Conservation (phyloP, 2,113 vertebrate species). For the Callocephalon fimbriatum region DNA sequence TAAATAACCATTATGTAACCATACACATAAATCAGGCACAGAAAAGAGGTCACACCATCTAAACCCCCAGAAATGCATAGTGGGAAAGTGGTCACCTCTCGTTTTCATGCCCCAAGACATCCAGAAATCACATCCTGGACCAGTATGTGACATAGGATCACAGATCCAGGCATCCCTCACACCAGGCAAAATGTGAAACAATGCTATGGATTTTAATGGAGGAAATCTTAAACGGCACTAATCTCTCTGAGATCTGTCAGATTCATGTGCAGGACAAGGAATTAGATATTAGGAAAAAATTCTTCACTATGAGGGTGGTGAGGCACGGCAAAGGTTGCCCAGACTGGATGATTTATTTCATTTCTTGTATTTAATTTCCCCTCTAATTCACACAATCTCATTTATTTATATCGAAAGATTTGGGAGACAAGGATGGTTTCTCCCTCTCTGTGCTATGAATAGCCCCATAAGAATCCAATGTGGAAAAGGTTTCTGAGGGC, state of each 20-base stretch:
- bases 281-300: neutral
- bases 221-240: neutral
- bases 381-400: neutral
- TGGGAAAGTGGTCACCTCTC: neutral
- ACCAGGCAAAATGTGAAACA: neutral
- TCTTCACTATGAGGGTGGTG: neutral
- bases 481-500: neutral
- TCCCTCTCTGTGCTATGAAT: neutral
- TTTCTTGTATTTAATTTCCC: neutral
- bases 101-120: neutral
- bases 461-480: neutral
- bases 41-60: neutral
- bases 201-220: accelerated
- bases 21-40: neutral
- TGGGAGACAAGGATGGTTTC: neutral
- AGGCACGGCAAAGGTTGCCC: neutral
- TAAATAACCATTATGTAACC: slow-evolving; percentile 26
- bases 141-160: accelerated
- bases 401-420: neutral
- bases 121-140: neutral
- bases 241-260: neutral
- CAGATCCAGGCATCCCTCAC: neutral
- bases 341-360: neutral
- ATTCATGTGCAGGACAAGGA: neutral
- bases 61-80: neutral